phyloP scores from a whole-genome alignment of 2,113 vertebrate genomes.

The Clarias gariepinus region DNA sequence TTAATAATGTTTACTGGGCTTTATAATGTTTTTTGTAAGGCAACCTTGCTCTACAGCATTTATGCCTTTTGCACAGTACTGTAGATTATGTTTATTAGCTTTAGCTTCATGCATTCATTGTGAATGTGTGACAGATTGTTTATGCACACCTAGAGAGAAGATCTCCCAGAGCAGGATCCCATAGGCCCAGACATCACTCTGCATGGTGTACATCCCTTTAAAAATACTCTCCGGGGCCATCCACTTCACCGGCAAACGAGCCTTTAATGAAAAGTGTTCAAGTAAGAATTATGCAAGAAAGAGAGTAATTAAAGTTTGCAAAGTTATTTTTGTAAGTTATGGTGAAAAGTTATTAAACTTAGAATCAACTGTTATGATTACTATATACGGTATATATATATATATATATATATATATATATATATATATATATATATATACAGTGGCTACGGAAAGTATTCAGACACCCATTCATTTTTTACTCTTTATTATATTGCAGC shows the following conservation, averaged over 20 bases:
- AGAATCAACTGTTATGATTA: no score
- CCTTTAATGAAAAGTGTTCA: constrained; percentile 66
- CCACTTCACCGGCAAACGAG: constrained; percentile 94
- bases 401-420: no score
- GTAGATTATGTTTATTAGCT: no score
- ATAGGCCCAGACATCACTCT: constrained; percentile 96
- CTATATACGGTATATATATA: no score
- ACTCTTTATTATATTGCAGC: no score
- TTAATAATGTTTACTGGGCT: no score
- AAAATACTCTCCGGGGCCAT: constrained; percentile 98
- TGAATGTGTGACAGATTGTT: background rate
- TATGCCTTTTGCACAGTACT: no score
- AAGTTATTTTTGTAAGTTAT: background rate
- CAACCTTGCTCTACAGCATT: no score
- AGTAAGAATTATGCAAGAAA: background rate
- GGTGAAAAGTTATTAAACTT: background rate
- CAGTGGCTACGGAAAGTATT: no score
- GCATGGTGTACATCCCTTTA: constrained; percentile 88
- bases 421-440: no score
- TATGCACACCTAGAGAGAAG: constrained; percentile 86
- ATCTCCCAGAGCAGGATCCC: constrained; percentile 98
- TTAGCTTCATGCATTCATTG: background rate
- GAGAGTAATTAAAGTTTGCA: background rate
- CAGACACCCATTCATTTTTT: no score
- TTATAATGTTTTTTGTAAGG: no score